These are phyloP conservation scores for Villa cingulata DNA, from an alignment of 2,888 invertebrate genomes.

Conservation along the genomic window DNA sequence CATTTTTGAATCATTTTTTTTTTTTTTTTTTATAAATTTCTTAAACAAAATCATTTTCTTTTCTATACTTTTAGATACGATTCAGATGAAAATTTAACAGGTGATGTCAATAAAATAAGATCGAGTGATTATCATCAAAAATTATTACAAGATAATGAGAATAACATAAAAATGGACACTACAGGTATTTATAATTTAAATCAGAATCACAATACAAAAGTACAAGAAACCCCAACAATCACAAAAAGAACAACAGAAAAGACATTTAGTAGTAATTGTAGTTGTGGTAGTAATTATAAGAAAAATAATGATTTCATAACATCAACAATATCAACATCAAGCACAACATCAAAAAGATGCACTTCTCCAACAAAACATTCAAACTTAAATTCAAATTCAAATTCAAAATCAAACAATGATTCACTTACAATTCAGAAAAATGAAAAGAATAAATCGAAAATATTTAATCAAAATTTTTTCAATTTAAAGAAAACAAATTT, in stretches of 20 bases:
- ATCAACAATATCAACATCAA: neutral
- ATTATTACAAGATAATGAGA: conserved; percentile 4
- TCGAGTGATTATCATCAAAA: neutral
- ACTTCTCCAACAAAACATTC: neutral
- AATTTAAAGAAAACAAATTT: conserved; percentile 13
- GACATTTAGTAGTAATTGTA: neutral
- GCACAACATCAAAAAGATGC: neutral
- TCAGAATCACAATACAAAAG: neutral
- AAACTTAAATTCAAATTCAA: no score
- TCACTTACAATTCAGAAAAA: neutral
- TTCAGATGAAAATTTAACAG: conserved; percentile 30
- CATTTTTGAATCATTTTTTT: neutral
- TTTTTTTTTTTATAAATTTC: no score
- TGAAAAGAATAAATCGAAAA: neutral
- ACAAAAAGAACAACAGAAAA: no score
- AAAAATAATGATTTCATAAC: no score
- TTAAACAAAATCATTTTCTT: neutral
- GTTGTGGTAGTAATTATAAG: neutral
- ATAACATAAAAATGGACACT: neutral
- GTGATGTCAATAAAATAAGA: conserved; percentile 4
- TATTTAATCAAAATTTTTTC: conserved; percentile 14
- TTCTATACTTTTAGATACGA: conserved; percentile 16
- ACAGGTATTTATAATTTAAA: neutral
- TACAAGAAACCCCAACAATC: neutral
- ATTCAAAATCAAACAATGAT: neutral